These are phyloP conservation scores for Halocynthia roretzi DNA, from an alignment of 23 tunicate genomes.

Conservation along the genomic window DNA sequence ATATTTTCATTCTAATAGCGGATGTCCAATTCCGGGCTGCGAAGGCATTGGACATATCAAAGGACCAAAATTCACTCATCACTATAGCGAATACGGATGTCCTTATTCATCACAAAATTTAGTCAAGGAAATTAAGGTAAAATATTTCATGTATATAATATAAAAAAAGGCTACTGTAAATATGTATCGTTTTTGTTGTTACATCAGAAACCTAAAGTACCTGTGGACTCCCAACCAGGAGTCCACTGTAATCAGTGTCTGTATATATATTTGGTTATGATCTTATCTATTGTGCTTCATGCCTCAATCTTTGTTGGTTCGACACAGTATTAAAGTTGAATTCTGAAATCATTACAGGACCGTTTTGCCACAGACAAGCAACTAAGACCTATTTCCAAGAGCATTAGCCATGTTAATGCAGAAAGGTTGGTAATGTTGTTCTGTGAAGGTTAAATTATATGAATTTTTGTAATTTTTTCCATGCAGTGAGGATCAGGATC, in stretches of 20 bases:
- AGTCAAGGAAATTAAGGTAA: constrained; percentile 22
- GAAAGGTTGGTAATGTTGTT: too few relatives aligned
- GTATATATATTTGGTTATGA: too few relatives aligned
- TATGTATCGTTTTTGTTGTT: too few relatives aligned
- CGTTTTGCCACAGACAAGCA: background rate
- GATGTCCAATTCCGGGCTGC: constrained; percentile 22
- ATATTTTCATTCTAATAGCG: constrained; percentile 1
- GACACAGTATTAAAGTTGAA: too few relatives aligned
- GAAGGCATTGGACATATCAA: constrained; percentile 26
- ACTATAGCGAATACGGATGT: constrained; percentile 27
- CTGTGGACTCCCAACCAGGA: background rate
- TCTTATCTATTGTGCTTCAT: too few relatives aligned
- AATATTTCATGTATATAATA: too few relatives aligned
- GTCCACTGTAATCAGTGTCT: background rate
- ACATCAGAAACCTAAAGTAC: too few relatives aligned
- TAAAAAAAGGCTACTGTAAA: too few relatives aligned
- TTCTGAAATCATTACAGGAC: background rate
- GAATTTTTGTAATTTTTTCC: background rate
- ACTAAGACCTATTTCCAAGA: background rate
- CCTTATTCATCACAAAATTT: constrained; percentile 20
- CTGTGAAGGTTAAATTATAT: too few relatives aligned
- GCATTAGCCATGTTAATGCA: background rate
- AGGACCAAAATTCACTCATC: constrained; percentile 13
- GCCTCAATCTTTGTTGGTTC: too few relatives aligned
- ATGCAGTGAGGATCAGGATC: background rate